Conservation (phyloP, 1,140 invertebrate species). For the Oedothorax gibbosus region DNA sequence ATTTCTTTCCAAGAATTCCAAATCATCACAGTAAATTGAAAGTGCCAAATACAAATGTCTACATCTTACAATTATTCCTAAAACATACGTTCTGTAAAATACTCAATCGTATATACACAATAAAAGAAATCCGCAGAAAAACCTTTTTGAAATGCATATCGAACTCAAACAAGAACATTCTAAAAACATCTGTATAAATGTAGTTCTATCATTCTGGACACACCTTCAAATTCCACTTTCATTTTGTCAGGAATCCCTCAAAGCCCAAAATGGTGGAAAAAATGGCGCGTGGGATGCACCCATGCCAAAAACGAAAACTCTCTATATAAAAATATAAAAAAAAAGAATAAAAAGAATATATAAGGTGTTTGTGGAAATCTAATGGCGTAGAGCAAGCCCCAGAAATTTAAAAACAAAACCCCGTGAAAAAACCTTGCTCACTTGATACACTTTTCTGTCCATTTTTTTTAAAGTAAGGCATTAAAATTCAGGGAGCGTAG, state of each 20-base stretch:
- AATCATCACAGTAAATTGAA: no score
- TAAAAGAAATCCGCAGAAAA: no score
- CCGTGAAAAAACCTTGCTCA: not conserved
- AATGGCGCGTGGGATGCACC: constrained; percentile 26
- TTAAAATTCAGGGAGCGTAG: constrained; percentile 48
- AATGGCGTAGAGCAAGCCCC: constrained; percentile 52
- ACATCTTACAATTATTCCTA: no score
- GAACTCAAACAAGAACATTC: no score
- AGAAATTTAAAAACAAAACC: constrained; percentile 49
- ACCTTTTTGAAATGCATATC: no score
- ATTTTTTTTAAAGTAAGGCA: constrained; percentile 40
- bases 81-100: no score
- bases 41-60: no score
- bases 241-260: constrained; percentile 36
- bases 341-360: constrained; percentile 27
- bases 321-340: not conserved
- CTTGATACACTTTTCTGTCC: constrained; percentile 39
- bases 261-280: constrained; percentile 30
- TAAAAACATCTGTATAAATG: no score
- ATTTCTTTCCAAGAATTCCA: no score
- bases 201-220: not conserved
- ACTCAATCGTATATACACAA: no score
- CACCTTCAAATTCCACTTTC: constrained; percentile 33
- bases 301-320: constrained; percentile 37
- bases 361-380: constrained; percentile 56